Conservation (phyloP, 2,797 vertebrate species). For the Lepus oiostolus region DNA sequence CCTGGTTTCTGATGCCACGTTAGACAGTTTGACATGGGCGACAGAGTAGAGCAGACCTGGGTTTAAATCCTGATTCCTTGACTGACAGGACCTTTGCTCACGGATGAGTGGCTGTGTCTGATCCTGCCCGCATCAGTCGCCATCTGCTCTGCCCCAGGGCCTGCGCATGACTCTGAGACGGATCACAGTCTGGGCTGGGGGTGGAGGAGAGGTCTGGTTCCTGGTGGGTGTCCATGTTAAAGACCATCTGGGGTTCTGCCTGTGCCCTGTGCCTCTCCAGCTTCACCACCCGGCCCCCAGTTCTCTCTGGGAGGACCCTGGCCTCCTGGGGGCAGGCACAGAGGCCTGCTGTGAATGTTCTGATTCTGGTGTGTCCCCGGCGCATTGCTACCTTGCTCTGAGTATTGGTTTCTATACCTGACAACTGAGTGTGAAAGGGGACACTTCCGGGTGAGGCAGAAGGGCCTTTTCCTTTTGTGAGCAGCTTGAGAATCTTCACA, state of each 20-base stretch:
- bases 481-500: neutral
- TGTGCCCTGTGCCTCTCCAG: neutral
- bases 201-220: neutral
- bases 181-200: neutral
- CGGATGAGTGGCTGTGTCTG: neutral
- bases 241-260: neutral
- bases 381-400: slow-evolving; percentile 36
- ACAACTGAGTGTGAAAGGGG: slow-evolving; percentile 23
- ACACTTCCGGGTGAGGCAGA: neutral
- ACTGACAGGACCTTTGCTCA: neutral
- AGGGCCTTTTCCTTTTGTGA: neutral
- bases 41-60: neutral
- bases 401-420: slow-evolving; percentile 28
- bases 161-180: neutral
- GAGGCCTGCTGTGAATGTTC: neutral
- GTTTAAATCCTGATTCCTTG: neutral
- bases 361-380: neutral
- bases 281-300: neutral
- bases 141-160: neutral
- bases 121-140: neutral
- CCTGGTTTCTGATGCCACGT: neutral
- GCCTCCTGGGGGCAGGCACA: neutral
- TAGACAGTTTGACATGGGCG: neutral
- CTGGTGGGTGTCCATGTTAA: neutral
- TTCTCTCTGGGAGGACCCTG: neutral